Evolutionary conservation across 2,888 invertebrate genomes (phyloP).

Genomic region (Celastrina argiolus): DNA sequence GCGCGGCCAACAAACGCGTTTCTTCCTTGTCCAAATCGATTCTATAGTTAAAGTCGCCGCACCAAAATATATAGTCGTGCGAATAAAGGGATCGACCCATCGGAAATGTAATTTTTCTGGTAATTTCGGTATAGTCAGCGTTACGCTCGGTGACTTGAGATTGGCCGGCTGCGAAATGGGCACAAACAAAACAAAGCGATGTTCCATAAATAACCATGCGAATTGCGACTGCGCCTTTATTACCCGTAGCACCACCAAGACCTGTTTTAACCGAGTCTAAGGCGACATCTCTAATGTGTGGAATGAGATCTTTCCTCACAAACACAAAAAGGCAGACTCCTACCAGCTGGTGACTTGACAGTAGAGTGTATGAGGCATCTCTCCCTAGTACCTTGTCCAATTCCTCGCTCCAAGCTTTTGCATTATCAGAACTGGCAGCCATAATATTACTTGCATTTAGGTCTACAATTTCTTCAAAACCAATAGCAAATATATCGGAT

Average conservation of each 20-base stretch:
- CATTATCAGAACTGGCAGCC: constrained; percentile 94
- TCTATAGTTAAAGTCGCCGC: constrained; percentile 99
- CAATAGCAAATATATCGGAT: constrained; percentile 97
- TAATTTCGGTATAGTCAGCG: constrained; percentile 97
- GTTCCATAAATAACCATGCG: constrained; percentile 94
- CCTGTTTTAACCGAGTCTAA: constrained; percentile 98
- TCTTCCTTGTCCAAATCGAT: constrained; percentile 97
- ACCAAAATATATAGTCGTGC: constrained; percentile 99
- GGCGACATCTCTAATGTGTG: constrained; percentile 94
- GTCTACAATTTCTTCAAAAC: constrained; percentile 99
- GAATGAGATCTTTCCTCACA: constrained; percentile 91
- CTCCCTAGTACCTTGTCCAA: constrained; percentile 93
- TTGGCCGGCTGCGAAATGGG: constrained; percentile 99
- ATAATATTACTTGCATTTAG: constrained; percentile 98
- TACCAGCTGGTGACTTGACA: constrained; percentile 96
- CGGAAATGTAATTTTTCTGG: constrained; percentile 91
- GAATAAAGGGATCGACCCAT: constrained; percentile 95
- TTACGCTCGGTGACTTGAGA: constrained; percentile 96
- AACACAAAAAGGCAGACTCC: constrained; percentile 98
- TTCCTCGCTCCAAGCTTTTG: constrained; percentile 96
- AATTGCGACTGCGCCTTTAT: constrained; percentile 97
- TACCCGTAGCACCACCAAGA: constrained; percentile 97
- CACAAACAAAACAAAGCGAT: constrained; percentile 98
- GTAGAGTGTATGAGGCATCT: constrained; percentile 90
- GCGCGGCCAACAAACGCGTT: constrained; percentile 88